phyloP scores from a whole-genome alignment of 2,888 invertebrate species.

The Venusia cambrica region DNA sequence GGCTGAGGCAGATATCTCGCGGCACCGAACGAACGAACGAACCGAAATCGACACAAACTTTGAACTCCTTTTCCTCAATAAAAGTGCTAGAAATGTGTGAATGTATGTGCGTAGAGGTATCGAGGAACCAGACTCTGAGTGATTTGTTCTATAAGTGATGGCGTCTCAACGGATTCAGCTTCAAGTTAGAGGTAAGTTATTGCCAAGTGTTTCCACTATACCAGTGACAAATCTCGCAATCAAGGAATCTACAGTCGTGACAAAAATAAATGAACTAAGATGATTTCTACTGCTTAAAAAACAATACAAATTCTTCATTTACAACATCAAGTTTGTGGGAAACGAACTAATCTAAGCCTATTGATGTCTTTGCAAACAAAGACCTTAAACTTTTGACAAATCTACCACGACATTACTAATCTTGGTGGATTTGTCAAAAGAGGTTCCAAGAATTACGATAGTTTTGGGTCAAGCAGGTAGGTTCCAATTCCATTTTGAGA shows the following conservation, averaged over 20 bases:
- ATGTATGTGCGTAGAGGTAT: conserved; percentile 62
- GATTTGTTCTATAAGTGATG: conserved; percentile 40
- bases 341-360: no score
- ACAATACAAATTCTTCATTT: conserved; percentile 5
- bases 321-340: conserved; percentile 12
- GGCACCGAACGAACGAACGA: conserved; percentile 77
- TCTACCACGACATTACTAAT: no score
- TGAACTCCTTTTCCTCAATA: conserved; percentile 22
- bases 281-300: no score
- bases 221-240: no score
- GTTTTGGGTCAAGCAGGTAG: conserved; percentile 3
- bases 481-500: conserved; percentile 13
- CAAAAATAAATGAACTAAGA: no score
- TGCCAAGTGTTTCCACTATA: conserved; percentile 8
- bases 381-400: no score
- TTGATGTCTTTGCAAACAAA: no score
- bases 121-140: conserved; percentile 59
- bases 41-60: conserved; percentile 33
- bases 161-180: conserved; percentile 33
- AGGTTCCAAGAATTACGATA: conserved; percentile 14
- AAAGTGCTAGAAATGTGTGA: conserved; percentile 38
- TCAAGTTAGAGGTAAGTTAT: conserved; percentile 39
- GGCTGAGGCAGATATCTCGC: conserved; percentile 57
- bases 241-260: no score
- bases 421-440: conserved; percentile 4